Base-by-base conservation (phyloP, 1,140 invertebrate genomes). In the Spodoptera frugiperda region DNA sequence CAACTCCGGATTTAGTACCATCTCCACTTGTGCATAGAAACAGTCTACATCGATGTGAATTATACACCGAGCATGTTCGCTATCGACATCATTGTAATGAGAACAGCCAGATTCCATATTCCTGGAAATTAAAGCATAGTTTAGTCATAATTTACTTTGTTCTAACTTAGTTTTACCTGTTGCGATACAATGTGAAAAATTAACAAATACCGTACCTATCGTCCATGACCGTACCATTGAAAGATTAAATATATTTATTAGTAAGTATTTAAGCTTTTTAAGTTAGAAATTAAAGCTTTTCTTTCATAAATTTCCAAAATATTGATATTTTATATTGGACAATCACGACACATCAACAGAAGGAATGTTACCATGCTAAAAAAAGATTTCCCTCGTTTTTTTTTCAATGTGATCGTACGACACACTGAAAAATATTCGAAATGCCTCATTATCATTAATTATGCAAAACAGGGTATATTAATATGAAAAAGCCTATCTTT, bases 1-100 rank as follows among this genome's bases (percentile, higher is more conserved):
- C 14, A 96, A 88, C 80, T 95, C 94, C 1, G 97, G 96, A 88
- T 97, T 95, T 76, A 95, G 95, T 33, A 97, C 83, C 94, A 96
- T 96, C 93, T 98, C 97, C 76, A 97, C 97, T 95, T 98, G 97
- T 67, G 97, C 97, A 91, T 98, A 98, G 91, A 97, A 98, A 87
- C 96, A 97, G 84, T 97, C 96, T 82, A 97, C 94, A 88, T 97
- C 96, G 84, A 98, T 93, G 84, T 98, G 96, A 82, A 97, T 95
- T 67, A 98, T 96, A 77, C 95, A 95, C 87, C 95, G 95, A 11
- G 93, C 87, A 90, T 97, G 96, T 61, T 92, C 89, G 76, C 77
- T 84, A 67, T 88, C 85, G 79, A 81, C 80, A 59, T 90, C 89
- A 61, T 82, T 83, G 80, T 82, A 88, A 79, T 86, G 85, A 82